Base-by-base conservation (phyloP, 2,797 vertebrate genomes). In the Lithobates sylvaticus region DNA sequence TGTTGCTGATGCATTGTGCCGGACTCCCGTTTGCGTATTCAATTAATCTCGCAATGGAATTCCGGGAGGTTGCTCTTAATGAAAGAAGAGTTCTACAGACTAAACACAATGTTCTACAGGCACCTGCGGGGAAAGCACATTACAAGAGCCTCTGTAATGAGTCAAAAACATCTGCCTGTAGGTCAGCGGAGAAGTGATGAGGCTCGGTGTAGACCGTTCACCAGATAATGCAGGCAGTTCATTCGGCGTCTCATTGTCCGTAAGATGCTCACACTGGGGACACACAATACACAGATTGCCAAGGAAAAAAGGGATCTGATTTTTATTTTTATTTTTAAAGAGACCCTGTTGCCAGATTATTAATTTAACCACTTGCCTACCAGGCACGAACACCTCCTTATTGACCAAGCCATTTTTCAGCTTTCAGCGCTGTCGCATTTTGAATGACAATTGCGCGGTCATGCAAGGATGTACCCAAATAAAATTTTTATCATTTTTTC, bases 101-200 rank as follows among this genome's bases (percentile, higher is more conserved):
- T 58, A 71, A 67, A 71, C 42, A 10, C 71, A 69, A 39, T 81
- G 61, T 27, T 27, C n/a, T 70, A 34, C 9, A 23, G 42, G 47
- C 39, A 65, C 77, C 72, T 29, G 44, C 5, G 21, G 69, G 84
- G 61, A 64, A 74, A 21, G 26, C 10, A 12, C 70, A 47, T 23
- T 4, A 65, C 44, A 64, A 26, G 26, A 36, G n/a, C 54, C 69
- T 64, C 26, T 9, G 27, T 15, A 67, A 75, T 74, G 54, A 69
- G 69, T 58, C 67, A 67, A 39, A 27, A 68, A 74, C 67, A 65
- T 73, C 76, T 65, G 69, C 58, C 84, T n/a, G 44, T 39, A 50
- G 76, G 77, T 36, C 84, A 58, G n/a, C 47, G 54, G 50, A 65
- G 18, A 64, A 42, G 44, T 68, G 58, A 21, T 29, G 21, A 69